Evolutionary conservation across 2,888 invertebrate genomes (phyloP), one percentile per base, ranked within the genome.

Genomic region (Aspidapion aeneum): DNA sequence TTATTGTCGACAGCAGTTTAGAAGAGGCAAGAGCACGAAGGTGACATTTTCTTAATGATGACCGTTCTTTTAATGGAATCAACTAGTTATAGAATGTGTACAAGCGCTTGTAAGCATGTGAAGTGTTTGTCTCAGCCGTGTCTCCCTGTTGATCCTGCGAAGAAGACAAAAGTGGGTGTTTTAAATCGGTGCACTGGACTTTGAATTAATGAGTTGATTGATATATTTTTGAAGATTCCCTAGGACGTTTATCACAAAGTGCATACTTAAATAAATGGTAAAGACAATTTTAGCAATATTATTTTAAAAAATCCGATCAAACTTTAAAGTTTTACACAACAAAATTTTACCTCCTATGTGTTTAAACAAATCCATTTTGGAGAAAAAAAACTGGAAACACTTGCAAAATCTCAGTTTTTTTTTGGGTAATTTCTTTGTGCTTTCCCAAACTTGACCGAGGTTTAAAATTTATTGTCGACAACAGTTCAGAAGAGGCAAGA

Each of bases 361-460:
- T n/a, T n/a, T n/a, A n/a, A n/a, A n/a, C n/a, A n/a, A n/a, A n/a
- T n/a, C 35, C 3, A 3, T 12, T 12, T 12, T 12, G 12, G 52
- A 61, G n/a, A 64, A 64, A 64, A 64, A 60, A 51, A 61, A 59
- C 55, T 58, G 58, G 54, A 52, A n/a, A n/a, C n/a, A 35, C 35
- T 7, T 12, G 3, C 35, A 7, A 3, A 35, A 3, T 12, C 35
- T 3, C 12, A 7, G 5, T 35, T 35, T 35, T 7, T 35, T 35
- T 12, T 7, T 3, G 35, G 35, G 3, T n/a, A n/a, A 12, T 7
- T 35, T 35, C 12, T 35, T 35, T 35, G 5, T 35, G 3, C 12
- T 35, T 7, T 3, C 12, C 35, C 12, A 35, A 35, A 35, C 5
- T 35, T 35, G 35, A 35, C 35, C 35, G 35, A 12, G 35, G 12